Percentiles rank a stretch among this genome's conserved stretches.
Evolutionary conservation across 2,888 invertebrate genomes (phyloP).

Genomic region (Brachynemurus nebulosus): DNA sequence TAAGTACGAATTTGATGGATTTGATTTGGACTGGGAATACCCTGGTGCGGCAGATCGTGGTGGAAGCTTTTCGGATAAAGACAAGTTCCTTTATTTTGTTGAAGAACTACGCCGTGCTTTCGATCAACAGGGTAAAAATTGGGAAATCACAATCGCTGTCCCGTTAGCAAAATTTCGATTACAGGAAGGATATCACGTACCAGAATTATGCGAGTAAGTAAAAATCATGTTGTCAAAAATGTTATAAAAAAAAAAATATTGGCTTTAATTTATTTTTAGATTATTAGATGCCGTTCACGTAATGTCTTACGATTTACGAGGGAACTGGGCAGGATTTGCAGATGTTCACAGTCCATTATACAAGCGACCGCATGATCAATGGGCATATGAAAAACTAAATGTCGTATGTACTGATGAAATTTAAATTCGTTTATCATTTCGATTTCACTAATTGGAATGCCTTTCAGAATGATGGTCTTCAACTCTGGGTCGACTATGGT

Average conservation of each 20-base stretch:
- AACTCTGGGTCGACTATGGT: conserved; percentile 79
- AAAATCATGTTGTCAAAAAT: background rate
- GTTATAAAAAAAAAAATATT: background rate
- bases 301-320: conserved; percentile 75
- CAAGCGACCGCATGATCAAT: conserved; percentile 75
- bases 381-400: conserved; percentile 78
- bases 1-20: conserved; percentile 67
- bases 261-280: conserved; percentile 31
- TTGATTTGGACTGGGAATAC: conserved; percentile 86
- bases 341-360: conserved; percentile 80
- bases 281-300: conserved; percentile 68
- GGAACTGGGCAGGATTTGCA: conserved; percentile 85
- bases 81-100: conserved; percentile 67
- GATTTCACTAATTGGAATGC: conserved; percentile 2
- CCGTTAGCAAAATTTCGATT: conserved; percentile 76
- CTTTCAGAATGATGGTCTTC: conserved; percentile 69
- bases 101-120: conserved; percentile 71
- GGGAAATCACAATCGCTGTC: conserved; percentile 85
- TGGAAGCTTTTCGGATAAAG: conserved; percentile 71
- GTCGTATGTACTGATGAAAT: conserved; percentile 48
- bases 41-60: conserved; percentile 79
- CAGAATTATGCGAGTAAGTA: conserved; percentile 73
- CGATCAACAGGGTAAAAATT: conserved; percentile 53
- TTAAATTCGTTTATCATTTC: background rate
- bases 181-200: conserved; percentile 82